Conservation (phyloP, 2,888 invertebrate species). For the Salticus scenicus region DNA sequence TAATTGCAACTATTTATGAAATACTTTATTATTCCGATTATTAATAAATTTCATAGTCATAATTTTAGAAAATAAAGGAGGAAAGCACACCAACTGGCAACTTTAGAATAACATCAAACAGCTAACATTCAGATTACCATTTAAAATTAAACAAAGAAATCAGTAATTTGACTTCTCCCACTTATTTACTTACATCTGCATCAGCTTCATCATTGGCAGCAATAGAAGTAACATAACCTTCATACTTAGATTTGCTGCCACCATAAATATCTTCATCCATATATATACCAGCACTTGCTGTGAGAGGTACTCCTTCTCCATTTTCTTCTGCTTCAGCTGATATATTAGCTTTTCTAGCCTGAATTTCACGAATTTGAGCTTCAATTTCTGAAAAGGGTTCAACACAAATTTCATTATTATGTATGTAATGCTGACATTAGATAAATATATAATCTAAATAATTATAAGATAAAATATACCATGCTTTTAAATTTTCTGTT, state of each 20-base stretch:
- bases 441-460: too few relatives aligned
- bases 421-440: background rate
- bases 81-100: too few relatives aligned
- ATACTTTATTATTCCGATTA: too few relatives aligned
- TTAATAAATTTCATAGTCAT: too few relatives aligned
- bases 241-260: conserved; percentile 86
- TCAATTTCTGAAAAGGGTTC: conserved; percentile 93
- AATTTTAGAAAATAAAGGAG: too few relatives aligned
- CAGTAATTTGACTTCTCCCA: too few relatives aligned
- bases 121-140: too few relatives aligned
- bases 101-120: too few relatives aligned
- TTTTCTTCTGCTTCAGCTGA: conserved; percentile 81
- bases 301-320: conserved; percentile 85
- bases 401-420: conserved; percentile 65
- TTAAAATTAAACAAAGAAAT: too few relatives aligned
- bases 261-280: conserved; percentile 94
- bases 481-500: too few relatives aligned
- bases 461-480: too few relatives aligned
- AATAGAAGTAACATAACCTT: conserved; percentile 96
- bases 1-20: too few relatives aligned
- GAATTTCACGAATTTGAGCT: conserved; percentile 93
- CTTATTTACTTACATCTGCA: conserved; percentile 76
- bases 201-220: conserved; percentile 97
- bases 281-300: conserved; percentile 85
- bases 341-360: conserved; percentile 85